Evolutionary conservation across 37 sponge, comb jelly and placozoan species (phyloP), one percentile per base, ranked within the genome.

Genomic region (Eunapius fragilis): DNA sequence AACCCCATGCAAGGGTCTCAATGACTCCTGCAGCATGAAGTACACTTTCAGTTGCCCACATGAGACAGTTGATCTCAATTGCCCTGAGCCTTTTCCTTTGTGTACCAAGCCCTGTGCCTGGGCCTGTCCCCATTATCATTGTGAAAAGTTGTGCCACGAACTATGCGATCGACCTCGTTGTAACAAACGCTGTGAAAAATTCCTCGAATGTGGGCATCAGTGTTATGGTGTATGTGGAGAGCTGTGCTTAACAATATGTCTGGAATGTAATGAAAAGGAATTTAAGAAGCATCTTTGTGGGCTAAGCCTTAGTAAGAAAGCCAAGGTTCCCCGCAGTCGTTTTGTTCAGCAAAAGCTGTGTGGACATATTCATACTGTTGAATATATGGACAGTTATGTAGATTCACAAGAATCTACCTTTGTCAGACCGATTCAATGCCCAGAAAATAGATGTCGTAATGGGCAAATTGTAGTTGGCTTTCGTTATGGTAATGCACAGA

Each of bases 191-290:
- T 95, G 95, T 75, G 41, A 26, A 0, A 87, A 89, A 33, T 36
- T 50, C 22, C 72, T 89, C 35, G 2, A 30, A 13, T 95, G 95
- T 92, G 86, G 83, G 45, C 95, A 95, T 77, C 75, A 26, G 22
- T 95, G 95, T 76, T 45, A 41, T 75, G 90, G 90, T 24, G 37
- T 94, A 25, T 94, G 95, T 86, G 95, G 95, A 37, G 95, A 94
- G 70, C 67, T 73, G 33, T 94, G 95, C 71, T 75, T 88, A 30
- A 80, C 69, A 17, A 41, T 92, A 5, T 95, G 95, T 68, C 74
- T 72, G 12, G 38, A 78, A 23, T 95, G 95, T 37, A 26, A 84
- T 26, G 70, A 27, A 7, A 38, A 77, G 10, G 81, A 80, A 33
- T 89, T 89, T 27, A 75, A 41, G 28, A 75, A 70, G 33, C 27